Evolutionary conservation across 2,888 invertebrate species (phyloP).

Genomic region (Octodonta nipae): DNA sequence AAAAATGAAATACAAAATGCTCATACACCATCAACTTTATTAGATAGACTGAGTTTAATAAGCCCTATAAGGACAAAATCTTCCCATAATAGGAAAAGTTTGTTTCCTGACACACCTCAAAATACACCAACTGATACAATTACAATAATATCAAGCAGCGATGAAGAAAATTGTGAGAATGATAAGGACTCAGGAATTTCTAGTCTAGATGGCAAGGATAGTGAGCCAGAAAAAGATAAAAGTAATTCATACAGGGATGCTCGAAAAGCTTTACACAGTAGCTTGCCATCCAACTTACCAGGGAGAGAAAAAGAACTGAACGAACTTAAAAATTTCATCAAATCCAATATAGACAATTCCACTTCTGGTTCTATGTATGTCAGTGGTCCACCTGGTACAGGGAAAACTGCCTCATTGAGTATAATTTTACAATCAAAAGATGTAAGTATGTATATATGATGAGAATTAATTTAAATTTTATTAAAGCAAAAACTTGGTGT

Average conservation of each 20-base stretch:
- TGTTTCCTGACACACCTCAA: too few species aligned
- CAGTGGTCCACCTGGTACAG: constrained; percentile 94
- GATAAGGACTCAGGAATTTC: background rate
- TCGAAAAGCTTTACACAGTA: constrained; percentile 31
- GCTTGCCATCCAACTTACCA: constrained; percentile 37
- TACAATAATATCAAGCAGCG: too few species aligned
- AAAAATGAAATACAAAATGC: background rate
- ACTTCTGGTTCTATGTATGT: constrained; percentile 78
- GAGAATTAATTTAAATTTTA: too few species aligned
- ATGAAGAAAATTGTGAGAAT: background rate
- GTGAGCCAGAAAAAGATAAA: constrained; percentile 4
- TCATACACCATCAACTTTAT: constrained; percentile 11
- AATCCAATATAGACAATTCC: constrained; percentile 47
- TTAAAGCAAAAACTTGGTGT: too few species aligned
- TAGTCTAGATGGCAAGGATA: background rate
- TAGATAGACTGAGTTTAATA: constrained; percentile 11
- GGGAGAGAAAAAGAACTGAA: constrained; percentile 70
- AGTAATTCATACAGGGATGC: constrained; percentile 26
- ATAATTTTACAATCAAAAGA: constrained; percentile 55
- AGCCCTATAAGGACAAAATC: constrained; percentile 7
- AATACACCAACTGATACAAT: too few species aligned
- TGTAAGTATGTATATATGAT: too few species aligned
- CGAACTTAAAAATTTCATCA: constrained; percentile 55
- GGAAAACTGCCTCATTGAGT: constrained; percentile 81
- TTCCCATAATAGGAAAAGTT: background rate